Evolutionary conservation across 2,113 vertebrate species (phyloP).

Genomic region (Urocolius indicus): DNA sequence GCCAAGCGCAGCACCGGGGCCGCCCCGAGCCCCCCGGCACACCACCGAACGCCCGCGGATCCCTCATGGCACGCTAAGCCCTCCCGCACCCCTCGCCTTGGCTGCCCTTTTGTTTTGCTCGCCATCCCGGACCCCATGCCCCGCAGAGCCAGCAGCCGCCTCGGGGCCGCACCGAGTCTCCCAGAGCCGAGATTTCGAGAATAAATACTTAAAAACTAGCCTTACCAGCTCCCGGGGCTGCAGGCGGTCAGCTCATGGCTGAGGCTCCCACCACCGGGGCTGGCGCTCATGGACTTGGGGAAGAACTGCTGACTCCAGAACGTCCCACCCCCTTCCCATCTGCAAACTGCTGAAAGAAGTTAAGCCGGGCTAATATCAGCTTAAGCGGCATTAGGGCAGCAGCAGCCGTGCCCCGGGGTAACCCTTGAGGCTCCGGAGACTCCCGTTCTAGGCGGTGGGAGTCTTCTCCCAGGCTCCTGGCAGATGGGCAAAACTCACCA

Average conservation of each 20-base stretch:
- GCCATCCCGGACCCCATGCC: background rate
- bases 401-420: conserved; percentile 61
- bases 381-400: conserved; percentile 80
- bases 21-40: too few relatives aligned
- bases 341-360: conserved; percentile 76
- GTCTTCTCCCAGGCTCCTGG: background rate
- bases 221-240: background rate
- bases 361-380: conserved; percentile 77
- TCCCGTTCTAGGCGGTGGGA: background rate
- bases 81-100: too few relatives aligned
- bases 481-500: background rate
- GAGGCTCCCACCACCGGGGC: background rate
- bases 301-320: conserved; percentile 58
- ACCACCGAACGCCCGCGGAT: too few relatives aligned
- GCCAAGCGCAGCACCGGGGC: background rate
- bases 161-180: background rate
- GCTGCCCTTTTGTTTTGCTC: background rate
- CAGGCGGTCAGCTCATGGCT: conserved; percentile 26
- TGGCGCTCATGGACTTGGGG: background rate
- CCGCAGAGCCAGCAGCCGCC: background rate
- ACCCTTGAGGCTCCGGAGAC: conserved; percentile 60
- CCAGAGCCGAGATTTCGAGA: background rate
- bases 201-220: background rate
- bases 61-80: too few relatives aligned
- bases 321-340: conserved; percentile 75